Percentiles rank a stretch among this genome's conserved stretches.
These are phyloP conservation scores for Plumapathes pennacea DNA, from an alignment of 92 coral and sea anemone species.

Conservation along the genomic window DNA sequence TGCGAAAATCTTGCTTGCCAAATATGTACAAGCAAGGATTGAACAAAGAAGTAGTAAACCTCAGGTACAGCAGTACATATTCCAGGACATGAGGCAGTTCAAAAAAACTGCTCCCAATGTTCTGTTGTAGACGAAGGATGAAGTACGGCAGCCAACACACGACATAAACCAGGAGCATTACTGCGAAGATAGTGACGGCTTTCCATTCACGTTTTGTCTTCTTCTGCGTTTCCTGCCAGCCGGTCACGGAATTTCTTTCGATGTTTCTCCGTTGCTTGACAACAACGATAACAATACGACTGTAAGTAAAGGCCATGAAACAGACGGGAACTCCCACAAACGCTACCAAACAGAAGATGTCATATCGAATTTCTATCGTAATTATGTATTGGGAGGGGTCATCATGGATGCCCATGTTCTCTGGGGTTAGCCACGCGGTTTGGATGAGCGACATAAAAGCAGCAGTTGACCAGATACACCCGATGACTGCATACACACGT, in stretches of 20 bases:
- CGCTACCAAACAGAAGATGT: slow-evolving; percentile 44
- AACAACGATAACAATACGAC: slow-evolving; percentile 57
- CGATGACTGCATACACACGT: slow-evolving; percentile 42
- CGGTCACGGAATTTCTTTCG: slow-evolving; percentile 48
- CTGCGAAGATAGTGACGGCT: slow-evolving; percentile 46
- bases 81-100: slow-evolving; percentile 5
- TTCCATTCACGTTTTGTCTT: slow-evolving; percentile 57
- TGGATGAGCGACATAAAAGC: slow-evolving; percentile 50
- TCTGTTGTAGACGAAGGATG: slow-evolving; percentile 37
- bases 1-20: slow-evolving; percentile 76
- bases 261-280: slow-evolving; percentile 54
- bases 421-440: slow-evolving; percentile 47
- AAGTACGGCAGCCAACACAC: slow-evolving; percentile 69
- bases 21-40: slow-evolving; percentile 66
- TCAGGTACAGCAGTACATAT: slow-evolving; percentile 23
- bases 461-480: slow-evolving; percentile 45
- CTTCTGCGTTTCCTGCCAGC: slow-evolving; percentile 47
- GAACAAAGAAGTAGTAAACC: slow-evolving; percentile 52
- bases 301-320: slow-evolving; percentile 54
- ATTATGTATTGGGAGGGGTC: slow-evolving; percentile 7
- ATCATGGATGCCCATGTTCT: slow-evolving; percentile 1
- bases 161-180: slow-evolving; percentile 48
- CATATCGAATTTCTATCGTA: slow-evolving; percentile 21
- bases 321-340: slow-evolving; percentile 47
- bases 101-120: slow-evolving; percentile 36